These are phyloP conservation scores for Chinchilla lanigera DNA, from an alignment of 2,113 vertebrate species.

Conservation along the genomic window DNA sequence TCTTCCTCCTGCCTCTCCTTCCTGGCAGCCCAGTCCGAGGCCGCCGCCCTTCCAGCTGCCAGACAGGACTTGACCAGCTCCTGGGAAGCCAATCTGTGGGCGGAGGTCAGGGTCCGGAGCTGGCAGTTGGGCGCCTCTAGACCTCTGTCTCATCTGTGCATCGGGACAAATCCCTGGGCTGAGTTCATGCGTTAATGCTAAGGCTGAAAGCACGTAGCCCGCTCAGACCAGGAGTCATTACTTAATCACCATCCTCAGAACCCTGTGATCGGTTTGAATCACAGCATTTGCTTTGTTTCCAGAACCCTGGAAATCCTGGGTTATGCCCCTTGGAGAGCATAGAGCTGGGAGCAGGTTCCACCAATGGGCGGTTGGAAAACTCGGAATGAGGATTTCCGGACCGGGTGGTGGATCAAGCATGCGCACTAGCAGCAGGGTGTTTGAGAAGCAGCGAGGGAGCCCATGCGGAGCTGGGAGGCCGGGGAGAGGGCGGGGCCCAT, in stretches of 20 bases:
- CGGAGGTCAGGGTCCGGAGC: background rate
- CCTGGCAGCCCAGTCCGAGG: background rate
- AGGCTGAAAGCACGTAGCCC: background rate
- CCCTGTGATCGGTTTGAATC: background rate
- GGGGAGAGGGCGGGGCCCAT: background rate
- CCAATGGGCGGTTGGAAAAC: background rate
- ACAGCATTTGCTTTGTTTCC: background rate
- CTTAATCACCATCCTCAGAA: background rate
- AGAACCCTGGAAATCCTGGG: fast-evolving
- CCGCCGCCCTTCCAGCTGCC: too few relatives aligned
- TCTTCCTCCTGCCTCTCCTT: background rate
- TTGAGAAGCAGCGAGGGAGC: fast-evolving
- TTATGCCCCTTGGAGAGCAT: fast-evolving
- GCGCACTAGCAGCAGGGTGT: background rate
- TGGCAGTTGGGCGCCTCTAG: background rate
- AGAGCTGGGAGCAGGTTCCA: background rate
- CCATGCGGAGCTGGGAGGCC: fast-evolving
- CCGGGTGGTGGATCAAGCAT: background rate
- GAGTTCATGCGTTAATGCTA: background rate
- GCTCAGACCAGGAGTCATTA: background rate
- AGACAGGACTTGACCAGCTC: too few relatives aligned
- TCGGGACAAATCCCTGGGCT: background rate
- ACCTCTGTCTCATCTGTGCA: background rate
- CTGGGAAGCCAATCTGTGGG: background rate
- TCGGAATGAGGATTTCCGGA: fast-evolving